Evolutionary conservation across 2,888 invertebrate genomes (phyloP), one percentile per base, ranked within the genome.

Genomic region (Venusia cambrica): DNA sequence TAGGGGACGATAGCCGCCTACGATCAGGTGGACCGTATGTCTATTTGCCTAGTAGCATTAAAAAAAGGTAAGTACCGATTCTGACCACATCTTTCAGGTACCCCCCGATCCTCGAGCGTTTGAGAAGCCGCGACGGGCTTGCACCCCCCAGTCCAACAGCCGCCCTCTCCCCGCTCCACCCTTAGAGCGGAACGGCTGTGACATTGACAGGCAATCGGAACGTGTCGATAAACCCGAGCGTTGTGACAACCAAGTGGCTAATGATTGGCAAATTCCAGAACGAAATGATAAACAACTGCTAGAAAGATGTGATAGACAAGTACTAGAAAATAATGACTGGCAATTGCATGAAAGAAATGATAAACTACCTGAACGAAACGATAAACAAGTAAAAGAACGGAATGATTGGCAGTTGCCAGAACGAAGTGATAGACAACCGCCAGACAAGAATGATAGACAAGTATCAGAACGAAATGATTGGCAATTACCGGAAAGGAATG

Each of bases 21-120:
- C n/a, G n/a, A n/a, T n/a, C n/a, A n/a, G n/a, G n/a, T n/a, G n/a
- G n/a, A n/a, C n/a, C n/a, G n/a, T n/a, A n/a, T n/a, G n/a, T n/a
- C n/a, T n/a, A n/a, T n/a, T n/a, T n/a, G n/a, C n/a, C n/a, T n/a
- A n/a, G n/a, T n/a, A n/a, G n/a, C n/a, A 4, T 4, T 6, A 13
- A 16, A 15, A 16, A n/a, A 2, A 7, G 5, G 5, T 10, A 2
- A 10, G n/a, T 16, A 11, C 5, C 4, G 5, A 11, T n/a, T n/a
- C n/a, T n/a, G n/a, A 12, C 1, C 5, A n/a, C 2, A 7, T 4
- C 7, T 61, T 51, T 8, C 53, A 85, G 85, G 69, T 85, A 31
- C 85, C 85, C 5, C 85, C 87, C 4, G 85, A 87, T 13, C 87
- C 87, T 0, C 54, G 87, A 36, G 85, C 85, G 0, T 87, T 85